A percentile compares a stretch with the other conserved stretches of the same genome.
phyloP scores from a whole-genome alignment of 2,797 vertebrate genomes.

The Gallinago solitaria region DNA sequence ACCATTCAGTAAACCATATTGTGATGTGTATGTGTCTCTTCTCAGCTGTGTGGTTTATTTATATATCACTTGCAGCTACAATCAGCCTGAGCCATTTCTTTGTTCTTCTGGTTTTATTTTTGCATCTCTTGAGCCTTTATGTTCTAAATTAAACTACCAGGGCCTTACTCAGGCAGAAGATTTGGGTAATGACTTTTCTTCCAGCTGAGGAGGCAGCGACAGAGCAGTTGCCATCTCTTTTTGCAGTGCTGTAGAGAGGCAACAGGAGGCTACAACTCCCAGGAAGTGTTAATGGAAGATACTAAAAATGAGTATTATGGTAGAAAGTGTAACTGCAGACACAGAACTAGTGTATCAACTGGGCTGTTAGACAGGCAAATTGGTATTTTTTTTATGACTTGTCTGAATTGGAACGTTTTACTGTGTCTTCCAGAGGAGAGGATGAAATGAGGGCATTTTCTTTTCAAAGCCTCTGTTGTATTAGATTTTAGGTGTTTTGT shows the following conservation, averaged over 20 bases:
- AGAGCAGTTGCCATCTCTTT: not conserved
- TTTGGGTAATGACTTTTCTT: not conserved
- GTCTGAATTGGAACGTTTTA: not conserved
- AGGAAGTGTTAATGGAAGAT: not conserved
- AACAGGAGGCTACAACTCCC: not conserved
- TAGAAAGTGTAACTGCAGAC: not conserved
- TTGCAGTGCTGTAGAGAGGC: not conserved
- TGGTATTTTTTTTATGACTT: not conserved
- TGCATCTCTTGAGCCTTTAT: not conserved
- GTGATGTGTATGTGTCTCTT: fast-evolving
- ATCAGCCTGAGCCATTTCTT: not conserved
- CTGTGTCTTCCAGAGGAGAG: not conserved
- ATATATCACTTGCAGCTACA: not conserved
- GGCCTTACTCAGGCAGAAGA: not conserved
- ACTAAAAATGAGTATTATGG: not conserved
- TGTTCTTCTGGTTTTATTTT: not conserved
- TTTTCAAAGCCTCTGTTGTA: not conserved
- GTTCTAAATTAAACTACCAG: not conserved
- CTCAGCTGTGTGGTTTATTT: not conserved
- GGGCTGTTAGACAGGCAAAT: not conserved
- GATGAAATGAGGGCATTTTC: not conserved
- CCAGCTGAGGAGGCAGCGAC: not conserved
- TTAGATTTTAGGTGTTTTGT: not conserved
- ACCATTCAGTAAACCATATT: not conserved
- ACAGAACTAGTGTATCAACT: not conserved